Conservation (phyloP, 2,888 invertebrate genomes). For the Silvanus unidentatus region DNA sequence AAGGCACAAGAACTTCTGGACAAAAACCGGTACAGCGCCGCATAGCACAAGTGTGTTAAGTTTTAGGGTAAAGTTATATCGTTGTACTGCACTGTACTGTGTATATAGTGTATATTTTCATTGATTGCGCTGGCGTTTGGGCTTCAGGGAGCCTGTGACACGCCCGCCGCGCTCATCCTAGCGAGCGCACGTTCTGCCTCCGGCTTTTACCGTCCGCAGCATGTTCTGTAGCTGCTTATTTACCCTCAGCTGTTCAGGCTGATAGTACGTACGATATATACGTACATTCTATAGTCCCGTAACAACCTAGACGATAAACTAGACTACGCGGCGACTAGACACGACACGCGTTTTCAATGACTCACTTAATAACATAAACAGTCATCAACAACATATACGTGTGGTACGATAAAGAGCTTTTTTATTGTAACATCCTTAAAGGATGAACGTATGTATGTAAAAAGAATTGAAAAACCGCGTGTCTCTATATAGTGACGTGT, state of each 20-base stretch:
- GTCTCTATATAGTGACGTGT: too few relatives aligned
- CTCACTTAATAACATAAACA: too few relatives aligned
- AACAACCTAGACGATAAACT: too few relatives aligned
- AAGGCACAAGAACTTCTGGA: conserved; percentile 3
- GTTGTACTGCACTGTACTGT: conserved; percentile 30
- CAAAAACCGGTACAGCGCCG: conserved; percentile 13
- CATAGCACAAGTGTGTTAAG: conserved; percentile 1
- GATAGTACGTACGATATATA: too few relatives aligned
- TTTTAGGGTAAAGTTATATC: not conserved
- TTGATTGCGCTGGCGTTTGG: conserved; percentile 46
- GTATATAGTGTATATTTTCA: conserved; percentile 38
- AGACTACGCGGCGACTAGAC: too few relatives aligned
- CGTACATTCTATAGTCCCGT: too few relatives aligned
- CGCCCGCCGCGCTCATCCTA: conserved; percentile 46
- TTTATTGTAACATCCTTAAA: too few relatives aligned
- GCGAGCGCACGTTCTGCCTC: conserved; percentile 46
- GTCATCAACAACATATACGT: too few relatives aligned
- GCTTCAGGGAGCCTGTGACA: conserved; percentile 44
- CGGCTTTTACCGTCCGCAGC: conserved; percentile 38
- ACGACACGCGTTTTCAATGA: too few relatives aligned
- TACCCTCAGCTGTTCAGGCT: conserved; percentile 29
- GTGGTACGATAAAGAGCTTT: too few relatives aligned
- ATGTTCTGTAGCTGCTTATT: conserved; percentile 46
- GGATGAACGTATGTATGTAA: too few relatives aligned
- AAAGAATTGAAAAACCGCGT: too few relatives aligned